Conservation (phyloP, 2,888 invertebrate genomes). For the Rambutsinella grinnellia region DNA sequence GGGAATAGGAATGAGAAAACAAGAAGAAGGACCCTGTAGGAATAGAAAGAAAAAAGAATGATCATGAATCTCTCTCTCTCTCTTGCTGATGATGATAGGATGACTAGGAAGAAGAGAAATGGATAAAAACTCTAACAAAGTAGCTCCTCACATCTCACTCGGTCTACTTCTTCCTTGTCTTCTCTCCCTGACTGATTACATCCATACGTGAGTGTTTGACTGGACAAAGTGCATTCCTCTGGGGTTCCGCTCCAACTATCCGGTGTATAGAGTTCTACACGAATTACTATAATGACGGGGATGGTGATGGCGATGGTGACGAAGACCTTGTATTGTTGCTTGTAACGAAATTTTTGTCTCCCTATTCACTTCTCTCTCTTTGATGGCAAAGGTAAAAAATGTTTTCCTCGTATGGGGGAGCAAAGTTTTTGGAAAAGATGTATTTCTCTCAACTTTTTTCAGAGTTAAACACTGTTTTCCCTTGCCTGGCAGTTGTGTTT, state of each 20-base stretch:
- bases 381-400: no score
- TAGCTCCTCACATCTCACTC: constrained; percentile 17
- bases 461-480: no score
- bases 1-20: constrained; percentile 33
- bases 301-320: constrained; percentile 56
- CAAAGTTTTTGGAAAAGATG: not conserved
- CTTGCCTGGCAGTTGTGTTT: no score
- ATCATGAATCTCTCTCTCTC: no score
- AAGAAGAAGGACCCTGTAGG: constrained; percentile 23
- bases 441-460: no score
- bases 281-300: constrained; percentile 52
- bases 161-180: constrained; percentile 41
- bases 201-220: constrained; percentile 56
- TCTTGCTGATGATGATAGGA: constrained; percentile 26
- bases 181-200: constrained; percentile 51
- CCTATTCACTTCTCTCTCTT: no score
- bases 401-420: constrained; percentile 32
- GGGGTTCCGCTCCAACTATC: no score
- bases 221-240: constrained; percentile 57
- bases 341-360: constrained; percentile 41
- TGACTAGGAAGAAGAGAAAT: constrained; percentile 50
- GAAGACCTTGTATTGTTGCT: constrained; percentile 57
- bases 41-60: constrained; percentile 3
- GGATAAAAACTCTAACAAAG: no score
- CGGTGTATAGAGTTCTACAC: constrained; percentile 40